phyloP scores from a whole-genome alignment of 2,113 vertebrate genomes.

The Cariama cristata region DNA sequence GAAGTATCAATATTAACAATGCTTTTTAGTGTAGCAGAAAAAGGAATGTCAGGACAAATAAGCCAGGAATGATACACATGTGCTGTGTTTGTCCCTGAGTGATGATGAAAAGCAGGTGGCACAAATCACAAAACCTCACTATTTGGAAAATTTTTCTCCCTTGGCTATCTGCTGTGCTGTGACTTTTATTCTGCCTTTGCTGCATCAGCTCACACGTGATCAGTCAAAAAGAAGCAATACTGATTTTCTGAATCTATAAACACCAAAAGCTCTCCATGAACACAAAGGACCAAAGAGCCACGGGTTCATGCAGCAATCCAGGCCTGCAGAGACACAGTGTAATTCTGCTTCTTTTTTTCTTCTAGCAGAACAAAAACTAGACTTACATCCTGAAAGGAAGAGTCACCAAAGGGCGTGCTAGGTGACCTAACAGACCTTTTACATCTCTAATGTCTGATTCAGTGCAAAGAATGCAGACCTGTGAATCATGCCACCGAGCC shows the following conservation, averaged over 20 bases:
- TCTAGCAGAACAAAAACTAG: not conserved
- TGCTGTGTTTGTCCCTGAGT: not conserved
- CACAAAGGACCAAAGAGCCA: not conserved
- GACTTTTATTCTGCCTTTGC: not conserved
- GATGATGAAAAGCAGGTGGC: not conserved
- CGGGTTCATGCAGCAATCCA: not conserved
- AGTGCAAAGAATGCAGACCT: constrained; percentile 8
- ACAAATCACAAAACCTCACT: not conserved
- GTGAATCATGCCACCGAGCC: not conserved
- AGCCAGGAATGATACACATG: not conserved
- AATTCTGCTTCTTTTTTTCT: not conserved
- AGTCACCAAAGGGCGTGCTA: not conserved
- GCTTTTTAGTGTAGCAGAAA: not conserved
- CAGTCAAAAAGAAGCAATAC: not conserved
- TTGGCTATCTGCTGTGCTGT: not conserved
- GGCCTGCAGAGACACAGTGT: not conserved
- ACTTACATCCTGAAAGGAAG: not conserved
- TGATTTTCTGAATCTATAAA: not conserved
- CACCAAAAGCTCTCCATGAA: not conserved
- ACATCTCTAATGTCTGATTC: not conserved
- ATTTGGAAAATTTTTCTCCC: not conserved
- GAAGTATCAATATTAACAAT: not conserved
- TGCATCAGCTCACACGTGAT: not conserved
- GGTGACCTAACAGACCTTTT: not conserved
- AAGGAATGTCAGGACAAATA: not conserved